phyloP scores from a whole-genome alignment of 2,888 invertebrate species.

The Stenolophus ochropezus region DNA sequence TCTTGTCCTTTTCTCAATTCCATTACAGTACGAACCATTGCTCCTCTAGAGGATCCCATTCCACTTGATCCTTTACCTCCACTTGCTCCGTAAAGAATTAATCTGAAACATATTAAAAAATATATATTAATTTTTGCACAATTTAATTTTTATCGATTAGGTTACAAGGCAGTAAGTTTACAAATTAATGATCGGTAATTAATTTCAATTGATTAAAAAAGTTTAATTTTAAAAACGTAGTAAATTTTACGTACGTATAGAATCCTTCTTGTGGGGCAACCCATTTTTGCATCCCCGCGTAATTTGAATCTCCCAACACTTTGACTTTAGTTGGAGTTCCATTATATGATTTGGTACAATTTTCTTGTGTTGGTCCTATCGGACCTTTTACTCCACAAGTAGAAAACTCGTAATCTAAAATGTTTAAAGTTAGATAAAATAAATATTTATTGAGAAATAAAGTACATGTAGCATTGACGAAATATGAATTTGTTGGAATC shows the following conservation, averaged over 20 bases:
- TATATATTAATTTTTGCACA: no score
- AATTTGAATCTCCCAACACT: constrained; percentile 77
- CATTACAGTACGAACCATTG: constrained; percentile 84
- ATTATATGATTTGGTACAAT: constrained; percentile 83
- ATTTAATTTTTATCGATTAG: no score
- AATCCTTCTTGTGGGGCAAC: constrained; percentile 86
- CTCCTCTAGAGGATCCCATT: constrained; percentile 86
- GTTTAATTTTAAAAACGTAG: no score
- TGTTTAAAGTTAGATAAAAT: no score
- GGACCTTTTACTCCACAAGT: constrained; percentile 86
- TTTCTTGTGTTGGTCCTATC: constrained; percentile 82
- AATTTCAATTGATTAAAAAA: no score
- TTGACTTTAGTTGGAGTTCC: constrained; percentile 78
- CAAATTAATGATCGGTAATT: no score
- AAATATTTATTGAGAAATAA: no score
- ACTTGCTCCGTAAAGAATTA: constrained; percentile 89
- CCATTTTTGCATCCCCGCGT: constrained; percentile 89
- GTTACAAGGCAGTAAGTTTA: no score
- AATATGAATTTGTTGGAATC: constrained; percentile 81
- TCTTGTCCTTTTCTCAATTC: constrained; percentile 86
- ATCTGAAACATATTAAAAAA: constrained; percentile 76
- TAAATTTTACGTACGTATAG: constrained; percentile 90
- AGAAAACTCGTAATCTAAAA: constrained; percentile 82
- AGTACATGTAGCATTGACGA: constrained; percentile 81
- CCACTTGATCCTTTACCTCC: constrained; percentile 89